phyloP scores from a whole-genome alignment of 37 sponge, comb jelly and placozoan genomes.

The Haliclona indistincta region DNA sequence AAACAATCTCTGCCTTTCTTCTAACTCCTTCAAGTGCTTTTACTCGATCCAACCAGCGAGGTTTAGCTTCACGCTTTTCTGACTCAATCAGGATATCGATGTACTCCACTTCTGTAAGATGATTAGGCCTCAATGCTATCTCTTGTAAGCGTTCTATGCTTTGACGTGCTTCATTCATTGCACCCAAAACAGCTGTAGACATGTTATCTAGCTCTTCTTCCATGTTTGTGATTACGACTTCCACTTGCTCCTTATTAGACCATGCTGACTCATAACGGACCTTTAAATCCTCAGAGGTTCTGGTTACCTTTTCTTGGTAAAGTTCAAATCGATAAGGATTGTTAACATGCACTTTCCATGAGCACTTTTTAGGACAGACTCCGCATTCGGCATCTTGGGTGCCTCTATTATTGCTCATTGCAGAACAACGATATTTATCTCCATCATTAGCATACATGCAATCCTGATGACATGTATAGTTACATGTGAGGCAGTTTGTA shows the following conservation, averaged over 20 bases:
- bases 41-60: too few relatives aligned
- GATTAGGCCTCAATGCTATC: constrained; percentile 75
- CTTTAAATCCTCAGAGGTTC: constrained; percentile 60
- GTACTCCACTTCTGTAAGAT: constrained; percentile 66
- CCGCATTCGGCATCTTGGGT: constrained; percentile 11
- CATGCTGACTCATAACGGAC: constrained; percentile 36
- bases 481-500: constrained; percentile 73
- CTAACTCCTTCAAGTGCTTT: too few relatives aligned
- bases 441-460: constrained; percentile 56
- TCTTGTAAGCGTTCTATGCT: constrained; percentile 42
- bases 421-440: constrained; percentile 57
- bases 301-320: constrained; percentile 34
- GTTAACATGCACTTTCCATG: constrained; percentile 63
- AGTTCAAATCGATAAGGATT: constrained; percentile 53
- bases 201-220: constrained; percentile 13
- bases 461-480: constrained; percentile 68
- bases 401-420: constrained; percentile 60
- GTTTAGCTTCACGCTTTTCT: too few relatives aligned
- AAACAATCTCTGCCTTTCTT: too few relatives aligned
- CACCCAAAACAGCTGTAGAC: constrained; percentile 11
- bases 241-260: constrained; percentile 14
- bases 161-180: constrained; percentile 13
- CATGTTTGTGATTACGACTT: constrained; percentile 30
- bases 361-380: constrained; percentile 61
- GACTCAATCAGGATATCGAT: constrained; percentile 76